phyloP scores from a whole-genome alignment of 2,113 vertebrate genomes.

The Cervus canadensis region DNA sequence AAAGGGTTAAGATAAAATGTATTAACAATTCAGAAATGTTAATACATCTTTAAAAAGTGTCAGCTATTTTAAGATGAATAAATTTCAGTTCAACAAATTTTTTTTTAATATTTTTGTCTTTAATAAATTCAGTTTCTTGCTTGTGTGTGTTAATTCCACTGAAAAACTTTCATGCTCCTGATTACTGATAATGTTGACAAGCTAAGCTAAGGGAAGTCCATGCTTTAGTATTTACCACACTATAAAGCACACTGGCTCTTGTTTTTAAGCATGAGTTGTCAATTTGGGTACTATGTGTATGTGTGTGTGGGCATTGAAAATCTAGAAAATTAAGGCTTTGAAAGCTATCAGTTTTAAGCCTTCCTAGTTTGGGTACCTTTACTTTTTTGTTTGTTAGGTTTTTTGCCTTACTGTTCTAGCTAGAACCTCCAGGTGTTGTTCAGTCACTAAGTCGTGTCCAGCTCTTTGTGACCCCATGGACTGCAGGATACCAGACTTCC shows the following conservation, averaged over 20 bases:
- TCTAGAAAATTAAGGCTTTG: not conserved
- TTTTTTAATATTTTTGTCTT: not conserved
- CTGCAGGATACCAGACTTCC: not conserved
- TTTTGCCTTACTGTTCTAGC: not conserved
- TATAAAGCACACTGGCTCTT: not conserved
- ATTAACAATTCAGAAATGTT: not conserved
- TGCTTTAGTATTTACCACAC: not conserved
- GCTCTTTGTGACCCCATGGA: not conserved
- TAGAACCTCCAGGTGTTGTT: not conserved
- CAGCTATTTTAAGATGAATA: slow-evolving; percentile 1
- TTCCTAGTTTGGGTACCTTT: not conserved
- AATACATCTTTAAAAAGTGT: not conserved
- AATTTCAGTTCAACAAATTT: not conserved
- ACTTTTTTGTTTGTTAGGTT: not conserved
- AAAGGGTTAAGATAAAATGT: not conserved
- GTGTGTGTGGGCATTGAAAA: not conserved
- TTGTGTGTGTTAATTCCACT: not conserved
- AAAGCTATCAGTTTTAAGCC: not conserved
- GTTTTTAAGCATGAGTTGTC: not conserved
- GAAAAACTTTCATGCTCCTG: not conserved
- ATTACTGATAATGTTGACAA: not conserved
- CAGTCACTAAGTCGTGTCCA: not conserved
- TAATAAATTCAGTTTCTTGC: not conserved
- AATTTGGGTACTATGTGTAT: not conserved
- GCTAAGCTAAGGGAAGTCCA: not conserved